A percentile compares a stretch with the other conserved stretches of the same genome.
Evolutionary conservation across 1,140 invertebrate species (phyloP).

Genomic region (Akabosia matsudoensis): DNA sequence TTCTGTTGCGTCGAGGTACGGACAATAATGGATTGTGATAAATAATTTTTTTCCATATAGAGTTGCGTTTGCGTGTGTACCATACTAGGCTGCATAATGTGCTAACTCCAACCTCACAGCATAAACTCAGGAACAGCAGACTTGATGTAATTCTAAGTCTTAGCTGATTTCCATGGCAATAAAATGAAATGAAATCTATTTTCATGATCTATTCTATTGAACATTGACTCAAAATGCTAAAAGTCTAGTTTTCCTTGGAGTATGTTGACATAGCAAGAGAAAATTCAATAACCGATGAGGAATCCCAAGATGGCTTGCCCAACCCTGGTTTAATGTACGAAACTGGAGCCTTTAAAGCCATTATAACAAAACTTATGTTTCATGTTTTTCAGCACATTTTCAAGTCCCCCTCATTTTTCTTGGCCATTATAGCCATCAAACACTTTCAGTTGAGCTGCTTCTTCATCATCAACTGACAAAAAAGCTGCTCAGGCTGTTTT

Average conservation of each 20-base stretch:
- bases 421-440: background rate
- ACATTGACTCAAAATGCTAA: too few relatives aligned
- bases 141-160: too few relatives aligned
- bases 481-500: background rate
- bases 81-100: background rate
- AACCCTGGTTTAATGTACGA: background rate
- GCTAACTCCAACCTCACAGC: background rate
- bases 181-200: too few relatives aligned
- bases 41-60: background rate
- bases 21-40: background rate
- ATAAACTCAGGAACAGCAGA: too few relatives aligned
- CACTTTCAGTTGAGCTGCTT: background rate
- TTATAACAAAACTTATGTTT: background rate
- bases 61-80: background rate
- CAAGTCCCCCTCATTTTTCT: background rate
- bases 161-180: too few relatives aligned
- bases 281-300: too few relatives aligned
- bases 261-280: too few relatives aligned
- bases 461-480: background rate
- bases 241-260: too few relatives aligned
- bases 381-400: slow-evolving; percentile 8
- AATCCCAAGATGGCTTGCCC: too few relatives aligned
- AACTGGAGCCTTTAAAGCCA: background rate
- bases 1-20: background rate
- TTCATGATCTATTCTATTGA: too few relatives aligned